Evolutionary conservation across 2,113 vertebrate genomes (phyloP), one percentile per base, ranked within the genome.

Genomic region (Ardeotis arabs): DNA sequence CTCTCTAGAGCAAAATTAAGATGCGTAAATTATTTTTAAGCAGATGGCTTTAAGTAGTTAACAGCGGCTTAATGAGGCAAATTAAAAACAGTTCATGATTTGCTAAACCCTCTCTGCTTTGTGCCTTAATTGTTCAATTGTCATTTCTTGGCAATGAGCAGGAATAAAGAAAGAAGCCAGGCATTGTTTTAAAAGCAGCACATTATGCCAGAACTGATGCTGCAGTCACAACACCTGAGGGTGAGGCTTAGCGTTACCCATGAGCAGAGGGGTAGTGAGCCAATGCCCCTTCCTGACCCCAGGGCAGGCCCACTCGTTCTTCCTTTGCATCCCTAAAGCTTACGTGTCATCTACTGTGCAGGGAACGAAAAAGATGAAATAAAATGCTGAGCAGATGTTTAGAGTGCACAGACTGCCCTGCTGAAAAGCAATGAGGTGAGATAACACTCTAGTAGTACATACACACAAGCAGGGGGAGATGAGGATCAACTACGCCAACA

Each of bases 1-100:
- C 77, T 97, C 96, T 91, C 94, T 15, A 64, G 93, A 72, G 95
- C 60, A 68, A 95, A 84, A 27, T 78, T 75, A 47, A 67, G 84
- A 84, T 56, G 73, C 10, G 39, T 33, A 87, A 92, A 97, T 91
- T 91, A 91, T 95, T 96, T 95, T 94, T 94, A 95, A 94, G 87
- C 91, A 96, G 95, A 91, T 95, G 89, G 93, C 66, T 89, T 95
- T 84, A 96, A 87, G 89, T 41, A 95, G 94, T 95, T 95, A 90
- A 87, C 45, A 76, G 63, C 76, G 84, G 70, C 77, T 96, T 95
- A 94, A 96, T 68, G 89, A 96, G 56, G 69, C 77, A 95, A 95
- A 96, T 92, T 78, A 92, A 95, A 94, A 96, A 84, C 91, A 91
- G 39, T 66, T 81, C 91, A 91, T 87, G 60, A 92, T 92, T 92